phyloP scores from a whole-genome alignment of 1,140 invertebrate species.

The Epicauta chinensis region DNA sequence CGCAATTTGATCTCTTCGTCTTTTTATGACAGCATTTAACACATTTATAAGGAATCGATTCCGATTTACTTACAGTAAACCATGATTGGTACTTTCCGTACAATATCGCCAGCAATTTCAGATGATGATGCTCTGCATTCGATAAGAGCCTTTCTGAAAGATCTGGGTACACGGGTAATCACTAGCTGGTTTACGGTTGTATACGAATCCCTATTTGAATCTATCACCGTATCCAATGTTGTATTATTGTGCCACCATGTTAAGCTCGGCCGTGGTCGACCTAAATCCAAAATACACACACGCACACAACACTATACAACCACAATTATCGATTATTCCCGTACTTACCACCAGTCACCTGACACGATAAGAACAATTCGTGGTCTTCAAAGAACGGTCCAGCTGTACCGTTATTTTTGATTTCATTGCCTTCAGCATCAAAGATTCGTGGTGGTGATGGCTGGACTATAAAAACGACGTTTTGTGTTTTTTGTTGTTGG shows the following conservation, averaged over 20 bases:
- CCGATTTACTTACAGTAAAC: slow-evolving; percentile 56
- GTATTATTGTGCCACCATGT: slow-evolving; percentile 73
- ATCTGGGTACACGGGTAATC: slow-evolving; percentile 53
- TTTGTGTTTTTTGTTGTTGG: too few relatives aligned
- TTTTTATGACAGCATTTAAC: too few relatives aligned
- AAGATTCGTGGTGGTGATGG: slow-evolving; percentile 73
- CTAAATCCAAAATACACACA: slow-evolving; percentile 38
- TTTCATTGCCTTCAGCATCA: slow-evolving; percentile 70
- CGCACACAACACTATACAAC: neutral
- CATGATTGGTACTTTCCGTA: slow-evolving; percentile 56
- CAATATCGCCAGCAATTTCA: slow-evolving; percentile 48
- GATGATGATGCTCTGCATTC: slow-evolving; percentile 66
- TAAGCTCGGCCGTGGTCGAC: slow-evolving; percentile 63
- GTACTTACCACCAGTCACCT: slow-evolving; percentile 73
- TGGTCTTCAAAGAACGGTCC: slow-evolving; percentile 80
- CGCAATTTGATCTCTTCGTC: too few relatives aligned
- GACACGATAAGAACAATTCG: slow-evolving; percentile 70
- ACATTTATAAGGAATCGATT: too few relatives aligned
- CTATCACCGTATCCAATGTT: slow-evolving; percentile 60
- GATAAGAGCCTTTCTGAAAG: slow-evolving; percentile 55
- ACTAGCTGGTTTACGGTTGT: slow-evolving; percentile 63
- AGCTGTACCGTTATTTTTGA: slow-evolving; percentile 54
- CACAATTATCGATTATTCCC: too few relatives aligned
- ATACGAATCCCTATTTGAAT: slow-evolving; percentile 49
- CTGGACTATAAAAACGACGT: slow-evolving; percentile 53